phyloP scores from a whole-genome alignment of 2,888 invertebrate genomes.

The Bembecia ichneumoniformis region DNA sequence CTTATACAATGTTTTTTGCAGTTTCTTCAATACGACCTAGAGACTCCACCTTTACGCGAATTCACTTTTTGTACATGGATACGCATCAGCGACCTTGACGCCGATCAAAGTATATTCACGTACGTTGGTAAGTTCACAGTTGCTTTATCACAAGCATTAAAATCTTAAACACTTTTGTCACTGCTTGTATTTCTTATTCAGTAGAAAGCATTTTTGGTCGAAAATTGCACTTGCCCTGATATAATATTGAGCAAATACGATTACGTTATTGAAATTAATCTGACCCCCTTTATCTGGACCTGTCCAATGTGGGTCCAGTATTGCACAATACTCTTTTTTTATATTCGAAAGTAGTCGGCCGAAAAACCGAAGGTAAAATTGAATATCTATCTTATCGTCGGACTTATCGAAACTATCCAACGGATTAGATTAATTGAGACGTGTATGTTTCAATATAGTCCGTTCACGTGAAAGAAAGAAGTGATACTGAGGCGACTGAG shows the following conservation, averaged over 20 bases:
- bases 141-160: background rate
- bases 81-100: constrained; percentile 73
- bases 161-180: constrained; percentile 1
- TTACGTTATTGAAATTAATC: constrained; percentile 31
- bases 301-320: constrained; percentile 19
- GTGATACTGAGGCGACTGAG: constrained; percentile 4
- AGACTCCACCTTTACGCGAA: constrained; percentile 81
- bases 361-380: constrained; percentile 1
- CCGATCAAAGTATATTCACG: constrained; percentile 51
- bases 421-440: background rate
- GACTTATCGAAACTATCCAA: background rate
- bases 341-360: constrained; percentile 6
- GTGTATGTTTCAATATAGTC: background rate
- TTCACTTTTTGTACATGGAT: constrained; percentile 88
- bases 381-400: background rate
- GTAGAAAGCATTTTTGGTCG: too few species aligned
- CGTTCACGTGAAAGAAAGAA: constrained; percentile 4
- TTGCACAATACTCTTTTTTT: constrained; percentile 23
- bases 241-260: constrained; percentile 28
- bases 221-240: too few species aligned
- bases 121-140: constrained; percentile 43
- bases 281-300: constrained; percentile 36
- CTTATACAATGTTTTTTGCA: constrained; percentile 20
- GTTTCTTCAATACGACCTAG: constrained; percentile 77
- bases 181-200: background rate